phyloP scores from a whole-genome alignment of 2,113 vertebrate genomes.

The Ancistrus triradiatus region DNA sequence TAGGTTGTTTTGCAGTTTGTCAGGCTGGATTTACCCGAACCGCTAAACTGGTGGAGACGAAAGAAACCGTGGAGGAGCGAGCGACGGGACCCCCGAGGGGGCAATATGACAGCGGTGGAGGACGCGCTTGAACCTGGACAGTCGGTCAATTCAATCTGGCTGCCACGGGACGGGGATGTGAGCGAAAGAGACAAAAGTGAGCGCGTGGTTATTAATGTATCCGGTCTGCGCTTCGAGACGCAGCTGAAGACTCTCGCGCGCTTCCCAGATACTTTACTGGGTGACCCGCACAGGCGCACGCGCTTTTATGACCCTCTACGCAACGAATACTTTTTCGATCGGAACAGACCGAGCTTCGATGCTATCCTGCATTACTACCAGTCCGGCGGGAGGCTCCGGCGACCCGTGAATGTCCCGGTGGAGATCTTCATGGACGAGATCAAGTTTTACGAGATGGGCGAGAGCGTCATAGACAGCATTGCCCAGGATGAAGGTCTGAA shows the following conservation, averaged over 20 bases:
- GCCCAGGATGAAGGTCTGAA: constrained; percentile 84
- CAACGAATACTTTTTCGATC: constrained; percentile 94
- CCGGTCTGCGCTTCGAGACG: constrained; percentile 90
- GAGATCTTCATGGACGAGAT: constrained; percentile 92
- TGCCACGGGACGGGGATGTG: constrained; percentile 54
- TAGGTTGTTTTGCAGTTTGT: background rate
- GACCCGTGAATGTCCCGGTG: constrained; percentile 85
- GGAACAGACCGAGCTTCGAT: constrained; percentile 90
- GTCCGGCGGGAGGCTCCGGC: constrained; percentile 82
- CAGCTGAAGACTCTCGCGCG: constrained; percentile 85
- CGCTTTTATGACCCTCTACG: constrained; percentile 87
- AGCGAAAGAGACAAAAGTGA: constrained; percentile 77
- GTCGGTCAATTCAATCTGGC: constrained; percentile 49
- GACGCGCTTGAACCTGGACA: constrained; percentile 63
- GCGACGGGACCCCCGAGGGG: constrained; percentile 51
- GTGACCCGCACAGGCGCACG: constrained; percentile 83
- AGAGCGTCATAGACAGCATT: constrained; percentile 77
- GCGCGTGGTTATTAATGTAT: constrained; percentile 88
- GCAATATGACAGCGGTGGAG: constrained; percentile 70
- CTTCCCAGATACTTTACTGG: constrained; percentile 84
- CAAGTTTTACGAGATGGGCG: constrained; percentile 84
- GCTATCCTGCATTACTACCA: constrained; percentile 93
- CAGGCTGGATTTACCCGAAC: constrained; percentile 39
- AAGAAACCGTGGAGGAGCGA: constrained; percentile 52
- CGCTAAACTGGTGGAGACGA: constrained; percentile 42